phyloP scores from a whole-genome alignment of 2,888 invertebrate species.

The Drosophila anomalipes region DNA sequence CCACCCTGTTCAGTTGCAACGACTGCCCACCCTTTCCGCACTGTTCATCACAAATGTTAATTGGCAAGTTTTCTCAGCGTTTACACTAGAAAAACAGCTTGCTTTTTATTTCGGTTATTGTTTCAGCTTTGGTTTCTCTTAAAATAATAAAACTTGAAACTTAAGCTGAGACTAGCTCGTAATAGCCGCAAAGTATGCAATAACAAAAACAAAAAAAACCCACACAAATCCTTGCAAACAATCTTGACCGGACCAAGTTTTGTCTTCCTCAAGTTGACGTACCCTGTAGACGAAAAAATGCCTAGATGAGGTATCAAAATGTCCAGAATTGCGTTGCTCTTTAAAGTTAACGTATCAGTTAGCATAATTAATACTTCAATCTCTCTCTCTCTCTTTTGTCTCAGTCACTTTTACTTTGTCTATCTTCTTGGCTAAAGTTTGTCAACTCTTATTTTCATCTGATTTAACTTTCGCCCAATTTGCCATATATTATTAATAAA shows the following conservation, averaged over 20 bases:
- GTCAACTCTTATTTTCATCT: not conserved
- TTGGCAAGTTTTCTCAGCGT: conserved; percentile 45
- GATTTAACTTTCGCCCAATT: not conserved
- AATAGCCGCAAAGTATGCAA: conserved; percentile 73
- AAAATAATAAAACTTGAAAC: conserved; percentile 64
- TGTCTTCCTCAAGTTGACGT: not conserved
- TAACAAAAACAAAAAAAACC: conserved; percentile 34
- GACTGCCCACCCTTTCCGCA: not conserved
- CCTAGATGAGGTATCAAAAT: not conserved
- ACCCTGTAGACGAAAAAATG: not conserved
- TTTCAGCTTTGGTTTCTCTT: conserved; percentile 7
- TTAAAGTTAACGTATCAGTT: not conserved
- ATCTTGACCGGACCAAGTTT: conserved; percentile 18
- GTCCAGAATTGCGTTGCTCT: not conserved
- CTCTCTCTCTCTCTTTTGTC: not conserved
- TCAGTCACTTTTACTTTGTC: not conserved
- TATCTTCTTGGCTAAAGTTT: not conserved
- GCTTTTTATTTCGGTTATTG: conserved; percentile 18
- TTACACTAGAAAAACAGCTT: conserved; percentile 9
- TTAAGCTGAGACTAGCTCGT: conserved; percentile 41
- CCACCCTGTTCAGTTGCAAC: not conserved
- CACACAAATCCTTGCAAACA: conserved; percentile 39
- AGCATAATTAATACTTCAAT: not conserved
- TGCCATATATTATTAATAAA: not conserved
- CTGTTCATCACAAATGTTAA: conserved; percentile 20